Percentiles rank a stretch among this genome's conserved stretches.
These are phyloP conservation scores for Varroa destructor DNA, from an alignment of 1,140 invertebrate genomes.

Conservation along the genomic window DNA sequence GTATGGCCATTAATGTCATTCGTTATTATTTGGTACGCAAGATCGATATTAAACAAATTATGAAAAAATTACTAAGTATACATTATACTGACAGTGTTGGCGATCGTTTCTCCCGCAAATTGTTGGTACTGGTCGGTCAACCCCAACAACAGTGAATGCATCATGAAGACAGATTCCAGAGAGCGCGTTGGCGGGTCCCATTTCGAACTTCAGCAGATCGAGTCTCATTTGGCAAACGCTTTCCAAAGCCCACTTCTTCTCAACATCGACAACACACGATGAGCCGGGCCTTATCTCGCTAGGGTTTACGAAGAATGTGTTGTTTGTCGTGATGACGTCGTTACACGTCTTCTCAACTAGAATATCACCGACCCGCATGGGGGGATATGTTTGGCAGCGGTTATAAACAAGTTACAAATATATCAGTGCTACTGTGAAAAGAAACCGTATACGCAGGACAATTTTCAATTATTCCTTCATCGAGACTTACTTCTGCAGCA, in stretches of 20 bases:
- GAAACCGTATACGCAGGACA: not conserved
- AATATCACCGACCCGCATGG: not conserved
- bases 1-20: no score
- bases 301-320: conserved; percentile 7
- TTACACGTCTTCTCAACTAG: conserved; percentile 8
- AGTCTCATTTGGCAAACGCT: conserved; percentile 15
- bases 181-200: not conserved
- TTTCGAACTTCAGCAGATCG: conserved; percentile 22
- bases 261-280: conserved; percentile 1
- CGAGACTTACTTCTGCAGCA: conserved; percentile 7
- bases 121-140: not conserved
- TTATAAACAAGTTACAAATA: not conserved
- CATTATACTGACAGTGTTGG: conserved; percentile 3
- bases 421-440: not conserved
- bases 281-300: not conserved
- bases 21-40: no score
- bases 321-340: conserved; percentile 2
- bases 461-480: not conserved
- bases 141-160: not conserved
- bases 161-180: not conserved
- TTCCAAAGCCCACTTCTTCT: conserved; percentile 5
- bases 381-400: no score
- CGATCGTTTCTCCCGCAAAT: conserved; percentile 7
- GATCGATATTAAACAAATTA: no score
- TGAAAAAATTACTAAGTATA: no score